phyloP scores from a whole-genome alignment of 2,797 vertebrate species.

The Clarias laeviceps region DNA sequence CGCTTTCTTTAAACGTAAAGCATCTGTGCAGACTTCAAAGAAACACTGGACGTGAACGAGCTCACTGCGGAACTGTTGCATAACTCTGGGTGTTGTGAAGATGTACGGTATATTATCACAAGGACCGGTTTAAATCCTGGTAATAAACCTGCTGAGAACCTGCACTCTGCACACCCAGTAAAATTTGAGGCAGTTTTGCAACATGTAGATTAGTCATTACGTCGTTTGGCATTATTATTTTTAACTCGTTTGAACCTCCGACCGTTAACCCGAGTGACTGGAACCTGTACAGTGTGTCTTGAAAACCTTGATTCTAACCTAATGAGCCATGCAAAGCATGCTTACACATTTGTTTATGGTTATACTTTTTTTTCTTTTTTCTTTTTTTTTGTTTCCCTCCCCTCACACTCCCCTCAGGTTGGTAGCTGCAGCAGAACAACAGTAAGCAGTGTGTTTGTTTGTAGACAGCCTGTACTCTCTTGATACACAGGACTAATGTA shows the following conservation, averaged over 20 bases:
- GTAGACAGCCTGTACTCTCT: not conserved
- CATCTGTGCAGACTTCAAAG: not conserved
- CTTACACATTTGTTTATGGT: not conserved
- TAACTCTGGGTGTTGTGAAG: not conserved
- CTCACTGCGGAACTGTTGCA: not conserved
- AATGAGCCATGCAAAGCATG: not conserved
- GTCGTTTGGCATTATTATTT: too few species aligned
- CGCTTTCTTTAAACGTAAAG: not conserved
- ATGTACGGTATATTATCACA: not conserved
- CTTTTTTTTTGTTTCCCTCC: not conserved
- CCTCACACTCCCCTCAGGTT: too few species aligned
- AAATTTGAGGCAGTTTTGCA: not conserved
- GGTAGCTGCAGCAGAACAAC: not conserved
- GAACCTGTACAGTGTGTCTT: not conserved
- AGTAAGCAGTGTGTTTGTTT: constrained; percentile 22
- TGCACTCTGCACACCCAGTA: not conserved
- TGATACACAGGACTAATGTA: not conserved
- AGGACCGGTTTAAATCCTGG: not conserved
- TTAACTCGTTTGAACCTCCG: not conserved
- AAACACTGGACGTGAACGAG: not conserved
- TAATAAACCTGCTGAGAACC: too few species aligned
- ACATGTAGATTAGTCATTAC: not conserved
- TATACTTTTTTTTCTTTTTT: not conserved
- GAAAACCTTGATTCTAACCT: not conserved
- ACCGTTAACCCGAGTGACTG: not conserved